Evolutionary conservation across 2,888 invertebrate genomes (phyloP).

Genomic region (Aphodius granarius): DNA sequence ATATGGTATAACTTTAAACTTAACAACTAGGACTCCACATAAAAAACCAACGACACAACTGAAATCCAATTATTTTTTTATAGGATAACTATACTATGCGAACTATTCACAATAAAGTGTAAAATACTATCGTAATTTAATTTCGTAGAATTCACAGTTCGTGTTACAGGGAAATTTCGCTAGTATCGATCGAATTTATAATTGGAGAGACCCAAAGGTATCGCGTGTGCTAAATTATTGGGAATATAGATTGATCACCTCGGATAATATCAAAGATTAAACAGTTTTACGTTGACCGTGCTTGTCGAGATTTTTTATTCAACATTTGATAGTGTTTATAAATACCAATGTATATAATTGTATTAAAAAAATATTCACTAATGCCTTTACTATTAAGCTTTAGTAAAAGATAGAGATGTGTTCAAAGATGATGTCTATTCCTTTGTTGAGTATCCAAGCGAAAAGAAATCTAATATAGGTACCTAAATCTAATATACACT

Average conservation of each 20-base stretch:
- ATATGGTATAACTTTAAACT: too few species aligned
- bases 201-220: neutral
- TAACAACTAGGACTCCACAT: too few species aligned
- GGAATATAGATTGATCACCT: neutral
- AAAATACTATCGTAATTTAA: neutral
- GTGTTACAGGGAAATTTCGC: neutral
- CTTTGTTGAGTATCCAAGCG: neutral
- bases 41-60: too few species aligned
- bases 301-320: neutral
- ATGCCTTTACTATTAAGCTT: too few species aligned
- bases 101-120: neutral
- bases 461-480: too few species aligned
- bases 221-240: neutral
- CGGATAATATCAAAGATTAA: neutral
- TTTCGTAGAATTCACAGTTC: neutral
- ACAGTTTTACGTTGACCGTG: neutral
- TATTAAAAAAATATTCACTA: too few species aligned
- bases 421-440: too few species aligned
- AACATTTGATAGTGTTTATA: too few species aligned
- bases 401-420: too few species aligned
- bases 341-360: too few species aligned
- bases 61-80: too few species aligned
- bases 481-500: neutral
- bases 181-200: neutral
- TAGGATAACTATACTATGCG: neutral